Base-by-base conservation (phyloP, 1,140 invertebrate species). In the Papilio dardanus region DNA sequence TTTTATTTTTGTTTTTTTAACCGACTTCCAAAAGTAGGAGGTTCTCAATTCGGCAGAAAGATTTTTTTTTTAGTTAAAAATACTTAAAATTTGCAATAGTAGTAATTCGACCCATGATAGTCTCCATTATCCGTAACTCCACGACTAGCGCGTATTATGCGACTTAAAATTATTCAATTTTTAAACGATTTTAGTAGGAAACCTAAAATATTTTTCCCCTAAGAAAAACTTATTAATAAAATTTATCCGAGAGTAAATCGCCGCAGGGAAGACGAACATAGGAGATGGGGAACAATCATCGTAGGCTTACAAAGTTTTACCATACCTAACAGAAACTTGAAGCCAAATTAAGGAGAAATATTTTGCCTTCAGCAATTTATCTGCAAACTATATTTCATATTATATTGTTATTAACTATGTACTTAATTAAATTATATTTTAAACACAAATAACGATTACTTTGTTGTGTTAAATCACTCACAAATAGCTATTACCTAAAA, bases 271-370 rank as follows among this genome's bases (percentile, higher is more conserved):
- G 50, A 58, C 50, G 50, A 58, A 58, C 50, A 58, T 58, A 58
- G 21, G 50, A 21, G 21, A 58, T 28, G 7, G 8, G 12, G 50
- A 58, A 58, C 50, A 58, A 58, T 58, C 50, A 58, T 58, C 50
- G 50, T 24, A 58, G 50, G 50, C 50, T 58, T 24, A 24, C 50
- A 58, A 58, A 58, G 50, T 58, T 58, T 58, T 12, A 58, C 50
- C 21, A 58, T 24, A 21, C 21, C 21, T n/a, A n/a, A 58, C 19
- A 58, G 21, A 58, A 58, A 58, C 50, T 58, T 58, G 19, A 10
- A 58, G 50, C 50, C 24, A 58, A 58, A 58, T 58, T 58, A 58
- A 58, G 50, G 50, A 58, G 50, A 58, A 58, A 58, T 24, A 58
- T 24, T 54, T 54, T 21, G 50, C 50, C 8, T 14, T 24, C 21